phyloP scores from a whole-genome alignment of 2,113 vertebrate species.

The Catagonus wagneri region DNA sequence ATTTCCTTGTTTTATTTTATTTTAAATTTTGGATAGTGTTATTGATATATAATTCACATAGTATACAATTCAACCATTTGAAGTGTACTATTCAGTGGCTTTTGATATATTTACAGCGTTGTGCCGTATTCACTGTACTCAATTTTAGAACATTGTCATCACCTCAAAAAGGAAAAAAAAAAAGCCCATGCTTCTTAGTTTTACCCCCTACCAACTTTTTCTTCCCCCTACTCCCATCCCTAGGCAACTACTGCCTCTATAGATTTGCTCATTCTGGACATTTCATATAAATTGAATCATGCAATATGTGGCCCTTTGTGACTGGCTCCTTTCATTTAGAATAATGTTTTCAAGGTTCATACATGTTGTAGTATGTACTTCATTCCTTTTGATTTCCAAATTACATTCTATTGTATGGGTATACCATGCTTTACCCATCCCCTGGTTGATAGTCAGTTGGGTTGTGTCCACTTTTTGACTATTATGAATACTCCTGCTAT shows the following conservation, averaged over 20 bases:
- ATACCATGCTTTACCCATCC: not conserved
- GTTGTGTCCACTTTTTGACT: not conserved
- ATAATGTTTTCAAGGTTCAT: not conserved
- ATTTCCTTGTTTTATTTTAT: not conserved
- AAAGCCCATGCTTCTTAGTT: not conserved
- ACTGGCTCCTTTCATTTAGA: not conserved
- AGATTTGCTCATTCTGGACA: not conserved
- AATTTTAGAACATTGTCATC: conserved; percentile 16
- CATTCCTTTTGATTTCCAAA: not conserved
- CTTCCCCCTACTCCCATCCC: not conserved
- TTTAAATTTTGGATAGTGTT: not conserved
- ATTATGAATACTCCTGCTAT: not conserved
- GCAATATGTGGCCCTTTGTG: not conserved
- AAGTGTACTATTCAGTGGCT: not conserved
- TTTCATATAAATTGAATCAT: not conserved
- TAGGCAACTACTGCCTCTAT: not conserved
- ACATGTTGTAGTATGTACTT: not conserved
- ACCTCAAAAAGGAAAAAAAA: not conserved
- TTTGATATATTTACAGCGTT: conserved; percentile 40
- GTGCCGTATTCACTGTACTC: not conserved
- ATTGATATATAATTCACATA: not conserved
- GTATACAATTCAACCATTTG: not conserved
- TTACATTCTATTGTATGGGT: not conserved
- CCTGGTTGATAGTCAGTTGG: not conserved
- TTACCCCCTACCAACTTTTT: not conserved